phyloP scores from a whole-genome alignment of 1,140 invertebrate genomes.

The Melipona quadrifasciata region DNA sequence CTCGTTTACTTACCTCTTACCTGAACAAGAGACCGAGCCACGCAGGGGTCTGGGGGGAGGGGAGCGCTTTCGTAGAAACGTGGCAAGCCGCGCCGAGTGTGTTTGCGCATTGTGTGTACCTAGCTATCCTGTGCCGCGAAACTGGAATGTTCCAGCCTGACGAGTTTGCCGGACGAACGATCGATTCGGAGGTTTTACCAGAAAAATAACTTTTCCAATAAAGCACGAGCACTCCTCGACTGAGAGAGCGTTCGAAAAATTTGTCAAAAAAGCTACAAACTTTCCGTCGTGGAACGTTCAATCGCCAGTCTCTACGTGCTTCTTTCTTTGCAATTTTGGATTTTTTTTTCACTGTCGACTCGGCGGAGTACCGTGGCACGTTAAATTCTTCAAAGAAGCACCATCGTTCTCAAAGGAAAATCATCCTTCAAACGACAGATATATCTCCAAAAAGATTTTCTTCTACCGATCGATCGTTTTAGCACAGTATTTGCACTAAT shows the following conservation, averaged over 20 bases:
- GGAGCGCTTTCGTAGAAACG: slow-evolving; percentile 46
- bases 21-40: slow-evolving; percentile 20
- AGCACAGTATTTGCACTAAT: background rate
- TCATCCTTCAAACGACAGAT: too few species aligned
- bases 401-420: background rate
- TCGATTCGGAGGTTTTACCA: slow-evolving; percentile 24
- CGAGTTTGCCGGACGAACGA: slow-evolving; percentile 22
- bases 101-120: slow-evolving; percentile 49
- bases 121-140: slow-evolving; percentile 28
- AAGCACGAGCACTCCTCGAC: too few species aligned
- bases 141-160: slow-evolving; percentile 43
- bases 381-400: too few species aligned
- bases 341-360: too few species aligned
- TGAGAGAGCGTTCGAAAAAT: background rate
- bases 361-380: too few species aligned
- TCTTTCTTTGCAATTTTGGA: too few species aligned
- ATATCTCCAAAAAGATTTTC: too few species aligned
- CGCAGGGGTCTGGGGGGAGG: background rate
- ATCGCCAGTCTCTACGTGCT: too few species aligned
- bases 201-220: background rate
- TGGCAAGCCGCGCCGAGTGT: slow-evolving; percentile 13
- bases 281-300: background rate
- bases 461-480: background rate
- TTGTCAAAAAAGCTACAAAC: background rate
- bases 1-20: slow-evolving; percentile 48